Conservation (phyloP, 30 jellyfish, hydroid and myxozoan genomes). For the Turritopsis rubra region DNA sequence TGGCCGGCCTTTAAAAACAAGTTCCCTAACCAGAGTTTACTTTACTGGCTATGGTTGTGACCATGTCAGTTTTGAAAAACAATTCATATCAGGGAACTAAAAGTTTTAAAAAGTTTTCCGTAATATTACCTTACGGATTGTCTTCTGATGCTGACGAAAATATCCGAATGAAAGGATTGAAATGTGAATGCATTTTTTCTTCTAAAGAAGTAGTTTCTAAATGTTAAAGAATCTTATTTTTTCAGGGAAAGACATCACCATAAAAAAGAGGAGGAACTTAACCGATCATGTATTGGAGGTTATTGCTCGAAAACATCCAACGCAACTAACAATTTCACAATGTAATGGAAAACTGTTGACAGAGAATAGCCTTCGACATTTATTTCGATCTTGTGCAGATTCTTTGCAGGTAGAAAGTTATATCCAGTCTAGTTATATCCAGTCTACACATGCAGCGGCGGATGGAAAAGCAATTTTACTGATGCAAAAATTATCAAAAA, state of each 20-base stretch:
- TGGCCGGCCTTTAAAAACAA: too few species aligned
- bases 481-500: too few species aligned
- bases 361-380: conserved; percentile 53
- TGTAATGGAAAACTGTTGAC: conserved; percentile 68
- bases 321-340: conserved; percentile 45
- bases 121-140: too few species aligned
- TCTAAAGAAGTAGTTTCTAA: background rate
- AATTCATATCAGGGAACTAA: too few species aligned
- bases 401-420: conserved; percentile 29
- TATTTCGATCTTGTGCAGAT: conserved; percentile 66
- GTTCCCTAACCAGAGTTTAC: too few species aligned
- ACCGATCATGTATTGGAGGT: conserved; percentile 44
- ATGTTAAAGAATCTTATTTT: background rate
- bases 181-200: background rate
- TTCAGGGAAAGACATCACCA: conserved; percentile 71
- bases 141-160: too few species aligned
- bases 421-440: background rate
- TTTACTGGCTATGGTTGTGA: too few species aligned
- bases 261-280: conserved; percentile 40
- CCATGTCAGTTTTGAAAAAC: too few species aligned
- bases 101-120: too few species aligned
- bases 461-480: too few species aligned
- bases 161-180: too few species aligned
- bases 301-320: conserved; percentile 54
- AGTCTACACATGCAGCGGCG: too few species aligned